Base-by-base conservation (phyloP, 2,888 invertebrate genomes). In the Micoletzkya japonica region DNA sequence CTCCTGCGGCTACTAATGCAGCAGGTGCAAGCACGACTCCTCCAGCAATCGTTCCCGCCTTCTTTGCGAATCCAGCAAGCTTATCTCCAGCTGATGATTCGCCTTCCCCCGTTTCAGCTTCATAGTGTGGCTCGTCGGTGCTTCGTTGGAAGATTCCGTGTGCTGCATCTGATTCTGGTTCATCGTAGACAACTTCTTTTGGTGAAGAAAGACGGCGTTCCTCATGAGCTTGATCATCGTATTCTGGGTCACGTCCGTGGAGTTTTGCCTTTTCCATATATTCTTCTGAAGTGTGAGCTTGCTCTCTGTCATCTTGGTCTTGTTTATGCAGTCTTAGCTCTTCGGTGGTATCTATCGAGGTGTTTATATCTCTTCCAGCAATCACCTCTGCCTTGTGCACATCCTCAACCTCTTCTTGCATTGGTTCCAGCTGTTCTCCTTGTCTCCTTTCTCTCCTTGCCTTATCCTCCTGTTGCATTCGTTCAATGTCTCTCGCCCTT, bases 1-100 rank as follows among this genome's bases (percentile, higher is more conserved):
- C 70, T 17, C 69, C 64, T 14, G 32, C 54, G n/a, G 69, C 73
- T 4, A 58, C 72, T 20, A 73, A 37, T 17, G 71, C 70, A 30
- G 59, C 70, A 17, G 73, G 70, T 24, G 66, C 73, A 14, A 64
- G 34, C 2, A 70, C 73, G 7, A 67, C 69, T n/a, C 68, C 74
- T 2, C 73, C 75, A 32, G 74, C 75, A 20, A 75, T 70, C 59
- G 61, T 63, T n/a, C 71, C 73, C 0, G 76, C 70, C 10, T 52
- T 70, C 64, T 72, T 73, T 10, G 73, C 73, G 6, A 64, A 60
- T 17, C 66, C 66, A 6, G 54, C 26, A 24, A 66, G 32, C 58
- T 58, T 64, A 17, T n/a, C 26, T 7, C 60, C 63, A 17, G 63
- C 24, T 30, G 49, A 57, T 10, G 56, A 52, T 44, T 66, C 67